A percentile compares a stretch with the other conserved stretches of the same genome.
Evolutionary conservation across 92 coral and sea anemone genomes (phyloP).

Genomic region (Nematostella vectensis): DNA sequence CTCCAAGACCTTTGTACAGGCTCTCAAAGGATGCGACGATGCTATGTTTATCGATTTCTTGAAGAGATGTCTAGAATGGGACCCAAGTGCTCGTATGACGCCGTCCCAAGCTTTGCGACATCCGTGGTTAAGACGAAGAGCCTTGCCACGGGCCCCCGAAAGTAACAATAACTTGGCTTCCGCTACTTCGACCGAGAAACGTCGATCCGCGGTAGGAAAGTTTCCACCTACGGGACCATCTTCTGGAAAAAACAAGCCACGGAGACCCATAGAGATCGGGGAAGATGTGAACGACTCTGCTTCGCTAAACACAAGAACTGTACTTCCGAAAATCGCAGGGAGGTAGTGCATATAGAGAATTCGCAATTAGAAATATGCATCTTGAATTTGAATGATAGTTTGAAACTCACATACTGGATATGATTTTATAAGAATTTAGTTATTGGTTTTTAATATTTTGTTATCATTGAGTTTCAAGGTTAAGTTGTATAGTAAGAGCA

Average conservation of each 20-base stretch:
- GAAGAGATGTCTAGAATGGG: conserved; percentile 92
- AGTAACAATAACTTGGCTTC: conserved; percentile 48
- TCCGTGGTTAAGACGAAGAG: conserved; percentile 88
- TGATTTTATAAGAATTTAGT: not conserved
- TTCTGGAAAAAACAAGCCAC: conserved; percentile 76
- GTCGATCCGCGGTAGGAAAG: conserved; percentile 55
- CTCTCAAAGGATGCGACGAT: conserved; percentile 94
- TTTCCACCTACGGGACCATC: conserved; percentile 91
- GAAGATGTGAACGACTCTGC: conserved; percentile 59
- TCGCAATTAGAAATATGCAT: conserved; percentile 3
- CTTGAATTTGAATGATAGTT: conserved; percentile 1
- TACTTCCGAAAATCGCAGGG: conserved; percentile 96
- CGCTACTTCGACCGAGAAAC: conserved; percentile 46
- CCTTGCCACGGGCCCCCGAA: conserved; percentile 95
- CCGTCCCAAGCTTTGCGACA: conserved; percentile 96
- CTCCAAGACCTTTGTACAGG: conserved; percentile 71
- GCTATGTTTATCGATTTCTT: conserved; percentile 82
- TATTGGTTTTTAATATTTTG: not conserved
- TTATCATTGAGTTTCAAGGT: not conserved
- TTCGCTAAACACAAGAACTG: conserved; percentile 76
- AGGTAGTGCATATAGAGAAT: conserved; percentile 28
- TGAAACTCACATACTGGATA: not conserved
- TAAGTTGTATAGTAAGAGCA: not conserved
- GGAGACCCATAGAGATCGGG: conserved; percentile 52
- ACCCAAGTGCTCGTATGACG: conserved; percentile 81